Base-by-base conservation (phyloP, 2,888 invertebrate genomes). In the Aphelenchoides bicaudatus region DNA sequence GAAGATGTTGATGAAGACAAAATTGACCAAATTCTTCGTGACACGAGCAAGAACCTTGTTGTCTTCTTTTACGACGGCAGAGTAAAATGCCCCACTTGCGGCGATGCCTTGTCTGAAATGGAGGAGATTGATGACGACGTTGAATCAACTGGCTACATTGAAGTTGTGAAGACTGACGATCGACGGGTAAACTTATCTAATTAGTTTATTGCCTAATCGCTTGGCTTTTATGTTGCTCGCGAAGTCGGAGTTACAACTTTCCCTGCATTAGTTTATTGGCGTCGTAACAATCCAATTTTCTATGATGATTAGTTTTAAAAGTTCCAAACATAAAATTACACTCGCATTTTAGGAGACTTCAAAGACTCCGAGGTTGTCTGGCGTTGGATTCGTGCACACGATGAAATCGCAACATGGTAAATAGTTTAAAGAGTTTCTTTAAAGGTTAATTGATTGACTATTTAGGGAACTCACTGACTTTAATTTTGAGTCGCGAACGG, bases 1-100 rank as follows among this genome's bases (percentile, higher is more conserved):
- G 92, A 92, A 80, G 92, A 93, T 80, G 93, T 94, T 6, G 92
- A 93, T 81, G 87, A 89, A 64, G 91, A 92, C 82, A 92, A 92
- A 90, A 83, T 93, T 74, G 91, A 93, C 78, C 93, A 93, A 82
- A 83, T 93, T 21, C 82, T 93, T 53, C 90, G 91, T 69, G 93
- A 93, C 80, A 91, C 91, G 74, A 92, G 92, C 82, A 91, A 92
- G 80, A 93, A 91, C 79, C 84, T 94, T 50, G 88, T 91, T 4
- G 91, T 94, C 54, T 92, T 89, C 80, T 93, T 93, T 81, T 78
- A 79, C 57, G 78, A 79, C 53, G 74, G 73, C 81, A 91, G 91
- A 83, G 85, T 88, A 65, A 79, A 88, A 68, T 85, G 92, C 80
- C 87, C 86, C 34, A 89, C 89, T 70, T 91, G 91, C 80, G 85